Percentiles rank a stretch among this genome's conserved stretches.
Conservation (phyloP, 2,797 vertebrate genomes). For the Petrocephalus schoutedeni region DNA sequence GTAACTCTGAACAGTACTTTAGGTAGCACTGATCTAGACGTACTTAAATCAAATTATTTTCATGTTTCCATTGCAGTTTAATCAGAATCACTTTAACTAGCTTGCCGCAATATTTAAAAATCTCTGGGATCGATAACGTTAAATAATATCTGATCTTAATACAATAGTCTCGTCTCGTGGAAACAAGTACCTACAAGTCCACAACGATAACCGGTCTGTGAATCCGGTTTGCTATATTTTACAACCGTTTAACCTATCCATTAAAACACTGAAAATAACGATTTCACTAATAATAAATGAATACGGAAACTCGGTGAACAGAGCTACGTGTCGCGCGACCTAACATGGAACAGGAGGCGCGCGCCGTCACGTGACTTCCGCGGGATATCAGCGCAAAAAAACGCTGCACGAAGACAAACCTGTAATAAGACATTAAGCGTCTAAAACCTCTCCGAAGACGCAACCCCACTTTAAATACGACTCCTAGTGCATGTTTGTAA, state of each 20-base stretch:
- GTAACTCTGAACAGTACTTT: not conserved
- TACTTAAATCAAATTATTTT: not conserved
- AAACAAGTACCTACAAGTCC: not conserved
- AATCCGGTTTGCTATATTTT: not conserved
- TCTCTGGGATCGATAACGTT: not conserved
- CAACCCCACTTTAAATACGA: slow-evolving; percentile 27
- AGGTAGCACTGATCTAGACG: not conserved
- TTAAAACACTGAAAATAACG: not conserved
- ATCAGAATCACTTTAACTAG: not conserved
- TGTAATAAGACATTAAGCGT: not conserved
- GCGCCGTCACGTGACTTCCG: not conserved
- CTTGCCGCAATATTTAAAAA: not conserved
- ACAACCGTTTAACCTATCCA: not conserved
- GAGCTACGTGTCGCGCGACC: not conserved
- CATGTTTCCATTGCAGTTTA: not conserved
- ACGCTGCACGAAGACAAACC: not conserved
- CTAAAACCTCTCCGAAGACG: not conserved
- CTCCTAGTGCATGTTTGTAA: slow-evolving; percentile 19
- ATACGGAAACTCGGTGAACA: not conserved
- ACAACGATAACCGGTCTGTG: not conserved
- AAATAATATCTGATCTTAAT: not conserved
- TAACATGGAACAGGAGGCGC: too few species aligned
- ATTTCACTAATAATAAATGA: not conserved
- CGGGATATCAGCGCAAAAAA: not conserved
- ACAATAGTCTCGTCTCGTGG: not conserved